Conservation (phyloP, 2,113 vertebrate species). For the Syngnathoides biaculeatus region DNA sequence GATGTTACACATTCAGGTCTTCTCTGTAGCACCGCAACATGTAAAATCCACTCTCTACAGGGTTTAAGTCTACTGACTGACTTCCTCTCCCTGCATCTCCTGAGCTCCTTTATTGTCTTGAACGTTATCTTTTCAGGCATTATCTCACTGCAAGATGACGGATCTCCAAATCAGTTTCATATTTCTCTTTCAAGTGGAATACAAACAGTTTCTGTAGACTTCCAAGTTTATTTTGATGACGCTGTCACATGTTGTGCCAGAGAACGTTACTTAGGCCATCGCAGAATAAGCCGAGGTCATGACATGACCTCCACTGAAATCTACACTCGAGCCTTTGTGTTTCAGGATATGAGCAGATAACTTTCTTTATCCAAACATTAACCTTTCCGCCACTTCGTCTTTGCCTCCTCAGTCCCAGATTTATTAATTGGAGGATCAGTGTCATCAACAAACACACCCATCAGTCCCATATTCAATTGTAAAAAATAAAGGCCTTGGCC, state of each 20-base stretch:
- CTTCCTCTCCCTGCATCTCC: too few species aligned
- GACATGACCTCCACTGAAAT: neutral
- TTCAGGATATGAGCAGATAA: neutral
- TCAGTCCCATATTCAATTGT: too few species aligned
- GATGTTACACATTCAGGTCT: too few species aligned
- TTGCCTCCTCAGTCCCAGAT: neutral
- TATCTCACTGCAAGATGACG: neutral
- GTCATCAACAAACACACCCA: too few species aligned
- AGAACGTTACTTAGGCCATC: neutral
- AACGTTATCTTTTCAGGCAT: neutral
- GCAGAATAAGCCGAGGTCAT: neutral
- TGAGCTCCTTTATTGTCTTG: neutral
- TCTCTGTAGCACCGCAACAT: too few species aligned
- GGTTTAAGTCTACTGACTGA: too few species aligned
- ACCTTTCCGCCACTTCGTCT: neutral
- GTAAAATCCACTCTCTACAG: too few species aligned
- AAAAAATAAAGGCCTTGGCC: neutral
- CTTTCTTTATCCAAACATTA: neutral
- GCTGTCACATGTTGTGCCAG: neutral
- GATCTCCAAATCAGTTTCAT: neutral
- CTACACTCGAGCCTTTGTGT: neutral
- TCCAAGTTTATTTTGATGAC: too few species aligned
- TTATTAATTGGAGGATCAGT: too few species aligned
- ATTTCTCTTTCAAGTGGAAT: neutral
- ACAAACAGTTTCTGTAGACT: neutral